Evolutionary conservation across 2,797 vertebrate genomes (phyloP).

Genomic region (Melanotaenia maccullochi): DNA sequence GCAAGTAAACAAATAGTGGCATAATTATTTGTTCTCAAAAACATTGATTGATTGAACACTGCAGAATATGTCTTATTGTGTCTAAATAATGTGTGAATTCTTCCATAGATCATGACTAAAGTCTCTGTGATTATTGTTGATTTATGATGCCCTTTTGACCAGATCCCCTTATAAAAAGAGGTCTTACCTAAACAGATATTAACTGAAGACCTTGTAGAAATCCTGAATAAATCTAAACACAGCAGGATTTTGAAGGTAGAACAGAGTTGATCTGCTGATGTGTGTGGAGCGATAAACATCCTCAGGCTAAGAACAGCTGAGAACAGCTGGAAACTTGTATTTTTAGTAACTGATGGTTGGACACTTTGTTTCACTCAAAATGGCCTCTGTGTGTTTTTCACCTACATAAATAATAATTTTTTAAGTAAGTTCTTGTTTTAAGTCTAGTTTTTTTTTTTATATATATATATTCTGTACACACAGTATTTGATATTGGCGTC

Average conservation of each 20-base stretch:
- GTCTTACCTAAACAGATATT: neutral
- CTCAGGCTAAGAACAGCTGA: neutral
- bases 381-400: constrained; percentile 7
- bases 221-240: neutral
- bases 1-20: neutral
- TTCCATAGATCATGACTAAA: neutral
- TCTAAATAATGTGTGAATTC: neutral
- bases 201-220: neutral
- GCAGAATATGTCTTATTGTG: neutral
- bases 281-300: neutral
- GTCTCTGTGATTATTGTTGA: neutral
- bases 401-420: neutral
- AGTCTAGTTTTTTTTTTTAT: neutral
- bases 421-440: neutral
- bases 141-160: neutral
- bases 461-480: neutral
- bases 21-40: neutral
- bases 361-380: neutral
- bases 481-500: neutral
- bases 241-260: neutral
- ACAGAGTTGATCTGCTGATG: neutral
- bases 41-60: neutral
- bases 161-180: neutral
- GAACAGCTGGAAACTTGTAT: constrained; percentile 5
- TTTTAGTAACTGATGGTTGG: constrained; percentile 1